Evolutionary conservation across 1,140 invertebrate species (phyloP), one percentile per base, ranked within the genome.

Genomic region (Aplysia californica): DNA sequence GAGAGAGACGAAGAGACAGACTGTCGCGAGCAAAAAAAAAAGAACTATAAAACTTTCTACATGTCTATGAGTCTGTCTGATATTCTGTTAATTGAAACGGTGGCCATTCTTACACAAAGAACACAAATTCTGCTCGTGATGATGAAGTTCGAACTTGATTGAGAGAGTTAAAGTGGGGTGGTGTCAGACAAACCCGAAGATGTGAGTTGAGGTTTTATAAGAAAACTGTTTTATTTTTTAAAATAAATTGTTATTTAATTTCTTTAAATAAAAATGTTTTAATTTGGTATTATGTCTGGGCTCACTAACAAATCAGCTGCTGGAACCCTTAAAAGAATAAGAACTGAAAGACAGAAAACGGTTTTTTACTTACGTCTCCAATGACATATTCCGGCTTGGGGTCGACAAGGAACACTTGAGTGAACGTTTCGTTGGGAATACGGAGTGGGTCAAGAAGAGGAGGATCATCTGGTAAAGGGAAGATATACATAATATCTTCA

Each of bases 361-460:
- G n/a, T n/a, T n/a, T n/a, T n/a, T 50, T 50, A 61, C 58, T 61
- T 61, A 61, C 58, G 6, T 61, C 58, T 18, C 58, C 58, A 10
- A 61, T 26, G 6, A 26, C 29, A 31, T 61, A 61, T 18, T 10
- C 26, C 26, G 18, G 20, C 58, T 61, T 61, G 58, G 58, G 58
- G 26, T 61, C 6, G 10, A 61, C 6, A 6, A 61, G 10, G 58
- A 10, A 6, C 10, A 61, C 58, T 26, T 31, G 10, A 10, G 20
- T 23, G 58, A 18, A 61, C 6, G 10, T 61, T 26, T 61, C 58
- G 29, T 29, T 61, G 58, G 58, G 58, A 23, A 61, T 10, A 10
- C 10, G 10, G 20, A 61, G 29, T 18, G 29, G 10, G 26, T 61
- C 58, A 23, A 26, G 6, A 10, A 61, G 26, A 10, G 58, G 10